Conservation (phyloP, 1,140 invertebrate species). For the Dendroctonus valens region DNA sequence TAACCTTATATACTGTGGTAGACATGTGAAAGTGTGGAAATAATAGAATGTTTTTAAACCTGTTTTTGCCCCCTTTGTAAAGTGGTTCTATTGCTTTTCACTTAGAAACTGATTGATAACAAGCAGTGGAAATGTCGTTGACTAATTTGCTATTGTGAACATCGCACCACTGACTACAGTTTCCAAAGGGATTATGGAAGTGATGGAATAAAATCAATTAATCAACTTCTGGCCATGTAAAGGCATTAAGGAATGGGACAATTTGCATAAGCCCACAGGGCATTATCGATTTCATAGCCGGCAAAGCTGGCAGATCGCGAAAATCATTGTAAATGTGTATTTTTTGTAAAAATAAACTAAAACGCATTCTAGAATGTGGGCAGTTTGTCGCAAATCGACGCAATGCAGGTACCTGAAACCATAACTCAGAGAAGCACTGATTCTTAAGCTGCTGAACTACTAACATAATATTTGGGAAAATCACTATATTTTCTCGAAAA, state of each 20-base stretch:
- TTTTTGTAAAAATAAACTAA: constrained; percentile 29
- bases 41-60: no score
- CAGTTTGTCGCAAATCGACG: constrained; percentile 8
- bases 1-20: no score
- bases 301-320: constrained; percentile 20
- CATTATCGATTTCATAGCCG: constrained; percentile 16
- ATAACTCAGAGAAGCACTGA: not conserved
- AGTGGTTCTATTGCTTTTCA: no score
- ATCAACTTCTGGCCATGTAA: not conserved
- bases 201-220: not conserved
- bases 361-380: constrained; percentile 30
- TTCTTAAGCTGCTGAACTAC: constrained; percentile 3
- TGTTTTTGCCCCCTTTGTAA: no score
- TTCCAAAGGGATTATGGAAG: not conserved
- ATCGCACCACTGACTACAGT: constrained; percentile 13
- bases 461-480: constrained; percentile 20
- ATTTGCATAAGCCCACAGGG: not conserved
- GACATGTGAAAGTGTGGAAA: no score
- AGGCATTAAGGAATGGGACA: not conserved
- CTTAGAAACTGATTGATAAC: no score
- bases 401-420: not conserved
- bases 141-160: constrained; percentile 7
- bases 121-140: not conserved
- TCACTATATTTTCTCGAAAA: constrained; percentile 26
- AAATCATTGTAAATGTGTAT: constrained; percentile 23